phyloP scores from a whole-genome alignment of 2,113 vertebrate genomes.

The Notiomystis cincta region DNA sequence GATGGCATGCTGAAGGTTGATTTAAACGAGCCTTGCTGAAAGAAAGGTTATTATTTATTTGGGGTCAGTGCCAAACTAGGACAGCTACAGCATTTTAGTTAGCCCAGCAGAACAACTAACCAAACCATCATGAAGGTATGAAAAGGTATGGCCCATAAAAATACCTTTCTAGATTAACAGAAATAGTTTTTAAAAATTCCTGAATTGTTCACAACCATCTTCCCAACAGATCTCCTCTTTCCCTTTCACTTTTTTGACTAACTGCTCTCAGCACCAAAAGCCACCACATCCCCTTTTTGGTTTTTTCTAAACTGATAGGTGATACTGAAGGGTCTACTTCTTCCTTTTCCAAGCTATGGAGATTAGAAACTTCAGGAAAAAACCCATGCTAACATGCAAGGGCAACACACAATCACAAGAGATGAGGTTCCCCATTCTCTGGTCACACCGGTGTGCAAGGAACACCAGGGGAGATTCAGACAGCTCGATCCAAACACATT shows the following conservation, averaged over 20 bases:
- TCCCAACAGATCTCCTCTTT: background rate
- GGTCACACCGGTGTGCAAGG: background rate
- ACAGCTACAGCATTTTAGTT: background rate
- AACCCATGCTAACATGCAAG: fast-evolving
- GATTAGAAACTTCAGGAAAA: background rate
- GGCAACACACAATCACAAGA: background rate
- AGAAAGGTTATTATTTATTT: background rate
- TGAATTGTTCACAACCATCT: background rate
- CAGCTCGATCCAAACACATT: background rate
- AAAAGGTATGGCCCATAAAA: background rate
- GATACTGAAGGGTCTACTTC: background rate
- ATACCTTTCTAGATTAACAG: background rate
- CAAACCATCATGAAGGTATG: background rate
- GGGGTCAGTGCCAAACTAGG: background rate
- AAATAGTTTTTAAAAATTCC: background rate
- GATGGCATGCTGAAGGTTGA: background rate
- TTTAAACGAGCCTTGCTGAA: background rate
- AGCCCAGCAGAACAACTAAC: background rate
- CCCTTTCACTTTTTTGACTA: background rate
- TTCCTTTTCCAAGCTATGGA: background rate
- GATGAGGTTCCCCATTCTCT: background rate
- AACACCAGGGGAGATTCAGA: background rate
- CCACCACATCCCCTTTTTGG: background rate
- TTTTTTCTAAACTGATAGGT: background rate
- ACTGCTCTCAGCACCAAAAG: background rate